Base-by-base conservation (phyloP, 1,140 invertebrate species). In the Euschistus heros region DNA sequence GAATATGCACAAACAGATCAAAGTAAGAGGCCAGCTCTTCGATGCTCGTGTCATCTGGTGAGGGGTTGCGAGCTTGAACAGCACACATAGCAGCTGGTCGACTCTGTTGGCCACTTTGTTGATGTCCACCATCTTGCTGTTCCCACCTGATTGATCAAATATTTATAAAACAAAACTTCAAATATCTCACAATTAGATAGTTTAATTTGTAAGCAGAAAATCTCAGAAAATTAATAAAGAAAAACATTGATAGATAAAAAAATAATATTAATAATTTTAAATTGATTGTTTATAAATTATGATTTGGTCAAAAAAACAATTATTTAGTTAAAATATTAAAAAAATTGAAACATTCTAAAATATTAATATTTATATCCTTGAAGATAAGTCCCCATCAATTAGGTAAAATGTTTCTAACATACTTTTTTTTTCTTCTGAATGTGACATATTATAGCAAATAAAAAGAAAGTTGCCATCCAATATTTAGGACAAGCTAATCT, bases 21-120 rank as follows among this genome's bases (percentile, higher is more conserved):
- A 94, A 92, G 76, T 95, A 95, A 73, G 88, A 89, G 61, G 92
- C 92, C 69, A 95, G 78, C 78, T 94, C 92, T 72, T 92, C 89
- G 70, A 94, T 93, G 50, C 88, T 93, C 47, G 91, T 75, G 70
- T 82, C 80, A 71, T 77, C 84, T 76, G 88, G 86, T 14, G 69
- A 64, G 2, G 73, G 81, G 50, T 78, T 78, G 70, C 77, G 74
- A 59, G 80, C 80, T 69, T 82, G 79, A n/a, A 76, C 74, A 4
- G 80, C 79, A 70, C 79, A 80, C 18, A 77, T 30, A 64, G 33
- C 27, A 26, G 54, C 14, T 27, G 59, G 14, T 20, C 37, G 10
- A n/a, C 24, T 27, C 64, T 26, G n/a, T 6, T 37, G 44, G 0
- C 15, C 54, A 24, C 52, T 60, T n/a, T 33, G 27, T n/a, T 61